These are phyloP conservation scores for Gobio occitaniae DNA, from an alignment of 2,797 vertebrate species.

Conservation along the genomic window DNA sequence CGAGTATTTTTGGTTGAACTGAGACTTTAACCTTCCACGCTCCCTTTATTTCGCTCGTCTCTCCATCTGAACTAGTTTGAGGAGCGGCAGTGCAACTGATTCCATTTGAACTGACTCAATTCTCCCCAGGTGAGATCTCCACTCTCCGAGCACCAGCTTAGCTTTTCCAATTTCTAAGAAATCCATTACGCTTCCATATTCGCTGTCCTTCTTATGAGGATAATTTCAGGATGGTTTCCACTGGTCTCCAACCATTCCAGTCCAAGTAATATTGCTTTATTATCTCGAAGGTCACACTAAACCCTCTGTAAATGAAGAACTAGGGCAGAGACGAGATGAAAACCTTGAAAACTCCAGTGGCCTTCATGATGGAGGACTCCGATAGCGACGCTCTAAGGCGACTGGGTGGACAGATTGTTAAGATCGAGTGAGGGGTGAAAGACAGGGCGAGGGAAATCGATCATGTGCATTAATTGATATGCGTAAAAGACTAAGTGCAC, in stretches of 20 bases:
- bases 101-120: constrained; percentile 45
- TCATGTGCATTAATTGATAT: constrained; percentile 61
- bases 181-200: constrained; percentile 55
- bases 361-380: constrained; percentile 21
- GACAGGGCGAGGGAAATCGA: constrained; percentile 51
- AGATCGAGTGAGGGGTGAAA: constrained; percentile 32
- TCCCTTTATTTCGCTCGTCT: constrained; percentile 8
- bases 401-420: constrained; percentile 31
- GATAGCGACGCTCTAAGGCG: background rate
- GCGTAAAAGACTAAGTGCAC: constrained; percentile 46
- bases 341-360: constrained; percentile 10
- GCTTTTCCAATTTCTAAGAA: constrained; percentile 50
- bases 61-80: constrained; percentile 32
- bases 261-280: constrained; percentile 42
- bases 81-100: constrained; percentile 25
- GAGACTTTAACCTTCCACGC: background rate
- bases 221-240: background rate
- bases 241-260: background rate
- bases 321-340: constrained; percentile 24
- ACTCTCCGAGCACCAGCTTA: constrained; percentile 22
- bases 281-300: constrained; percentile 39
- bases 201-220: constrained; percentile 31
- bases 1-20: background rate
- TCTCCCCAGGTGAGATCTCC: constrained; percentile 38
- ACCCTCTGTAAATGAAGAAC: constrained; percentile 38